Conservation (phyloP, 2,888 invertebrate genomes). For the Amaurobius ferox region DNA sequence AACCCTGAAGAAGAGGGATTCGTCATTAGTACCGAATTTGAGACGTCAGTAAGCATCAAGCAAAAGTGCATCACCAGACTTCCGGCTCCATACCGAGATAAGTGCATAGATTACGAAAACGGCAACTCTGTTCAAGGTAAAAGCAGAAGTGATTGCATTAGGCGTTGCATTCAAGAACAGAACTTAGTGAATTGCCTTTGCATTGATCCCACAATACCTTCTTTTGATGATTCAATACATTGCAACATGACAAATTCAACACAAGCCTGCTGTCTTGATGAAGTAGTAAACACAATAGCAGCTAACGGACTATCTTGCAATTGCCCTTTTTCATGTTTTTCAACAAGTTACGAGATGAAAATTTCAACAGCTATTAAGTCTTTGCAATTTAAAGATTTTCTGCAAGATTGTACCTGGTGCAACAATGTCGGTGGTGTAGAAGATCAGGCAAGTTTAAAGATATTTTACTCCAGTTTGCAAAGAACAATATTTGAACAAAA, state of each 20-base stretch:
- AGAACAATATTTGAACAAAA: conserved; percentile 19
- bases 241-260: conserved; percentile 21
- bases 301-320: background rate
- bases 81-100: conserved; percentile 71
- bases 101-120: conserved; percentile 46
- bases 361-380: background rate
- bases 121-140: background rate
- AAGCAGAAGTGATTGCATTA: background rate
- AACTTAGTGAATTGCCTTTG: background rate
- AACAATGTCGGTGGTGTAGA: no score
- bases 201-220: conserved; percentile 20
- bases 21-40: no score
- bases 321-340: conserved; percentile 17
- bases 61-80: conserved; percentile 33
- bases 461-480: conserved; percentile 13
- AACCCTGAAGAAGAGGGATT: conserved; percentile 29
- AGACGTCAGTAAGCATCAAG: conserved; percentile 17
- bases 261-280: conserved; percentile 7
- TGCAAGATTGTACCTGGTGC: no score
- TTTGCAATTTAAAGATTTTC: background rate
- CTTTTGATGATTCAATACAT: background rate
- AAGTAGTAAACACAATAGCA: background rate
- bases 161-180: conserved; percentile 5
- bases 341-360: background rate
- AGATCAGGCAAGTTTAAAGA: background rate